Percentiles rank a stretch among this genome's conserved stretches.
Evolutionary conservation across 2,888 invertebrate genomes (phyloP).

Genomic region (Entomobrya proxima): DNA sequence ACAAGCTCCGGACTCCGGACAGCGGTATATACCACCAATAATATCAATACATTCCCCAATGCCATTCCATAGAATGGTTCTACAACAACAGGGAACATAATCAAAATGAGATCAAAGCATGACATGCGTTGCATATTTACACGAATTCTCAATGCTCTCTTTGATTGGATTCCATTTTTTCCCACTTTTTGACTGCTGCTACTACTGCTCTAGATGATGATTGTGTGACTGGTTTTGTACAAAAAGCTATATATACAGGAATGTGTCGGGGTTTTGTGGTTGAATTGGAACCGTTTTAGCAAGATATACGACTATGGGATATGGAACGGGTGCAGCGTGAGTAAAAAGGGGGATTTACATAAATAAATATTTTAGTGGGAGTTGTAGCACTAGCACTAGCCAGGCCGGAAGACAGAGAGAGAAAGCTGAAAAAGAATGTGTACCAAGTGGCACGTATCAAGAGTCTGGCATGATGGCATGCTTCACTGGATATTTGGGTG

Average conservation of each 20-base stretch:
- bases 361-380: slow-evolving; percentile 42
- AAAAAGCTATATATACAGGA: not conserved
- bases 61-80: not conserved
- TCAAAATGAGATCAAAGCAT: slow-evolving; percentile 46
- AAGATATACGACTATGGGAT: slow-evolving; percentile 10
- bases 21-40: not conserved
- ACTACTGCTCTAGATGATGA: not conserved
- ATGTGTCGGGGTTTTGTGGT: not conserved
- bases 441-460: not conserved
- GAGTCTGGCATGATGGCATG: not conserved
- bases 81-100: not conserved
- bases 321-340: slow-evolving; percentile 41
- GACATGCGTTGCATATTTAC: slow-evolving; percentile 42
- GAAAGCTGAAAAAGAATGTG: not conserved
- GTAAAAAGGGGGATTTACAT: slow-evolving; percentile 43
- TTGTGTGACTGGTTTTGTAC: not conserved
- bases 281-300: slow-evolving; percentile 1
- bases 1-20: not conserved
- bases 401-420: no score
- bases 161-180: slow-evolving; percentile 27
- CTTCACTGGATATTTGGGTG: not conserved
- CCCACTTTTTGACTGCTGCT: not conserved
- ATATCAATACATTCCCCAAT: not conserved
- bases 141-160: slow-evolving; percentile 28
- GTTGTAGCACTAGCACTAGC: not conserved